Conservation (phyloP, 2,797 vertebrate species). For the Otolemur crassicaudatus region DNA sequence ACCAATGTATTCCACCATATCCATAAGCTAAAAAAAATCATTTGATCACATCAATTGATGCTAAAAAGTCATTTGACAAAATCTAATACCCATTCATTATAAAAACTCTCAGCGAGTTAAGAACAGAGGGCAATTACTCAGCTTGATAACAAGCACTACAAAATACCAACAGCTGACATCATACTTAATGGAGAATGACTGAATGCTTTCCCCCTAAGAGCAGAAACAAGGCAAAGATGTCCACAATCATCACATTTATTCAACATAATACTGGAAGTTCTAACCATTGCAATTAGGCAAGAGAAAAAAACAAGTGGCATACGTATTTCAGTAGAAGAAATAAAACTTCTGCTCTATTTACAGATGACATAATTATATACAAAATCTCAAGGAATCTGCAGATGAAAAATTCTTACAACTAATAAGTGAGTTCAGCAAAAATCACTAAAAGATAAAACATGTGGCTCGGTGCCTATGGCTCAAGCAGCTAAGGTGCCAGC, state of each 20-base stretch:
- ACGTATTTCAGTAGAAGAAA: conserved; percentile 16
- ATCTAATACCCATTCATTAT: neutral
- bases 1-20: neutral
- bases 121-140: neutral
- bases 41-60: conserved; percentile 18
- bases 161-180: neutral
- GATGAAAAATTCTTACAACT: conserved; percentile 21
- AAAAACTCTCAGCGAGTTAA: neutral
- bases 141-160: neutral
- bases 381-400: conserved; percentile 9
- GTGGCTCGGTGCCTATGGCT: too few relatives aligned
- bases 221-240: neutral
- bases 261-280: neutral
- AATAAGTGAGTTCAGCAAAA: conserved; percentile 38
- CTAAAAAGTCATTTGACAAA: neutral
- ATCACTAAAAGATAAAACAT: conserved; percentile 16
- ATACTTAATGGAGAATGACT: neutral
- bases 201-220: neutral
- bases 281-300: conserved; percentile 20
- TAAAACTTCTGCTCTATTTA: conserved; percentile 8
- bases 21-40: conserved; percentile 15
- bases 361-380: neutral
- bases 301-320: conserved; percentile 35
- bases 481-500: too few relatives aligned
- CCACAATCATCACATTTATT: neutral